Conservation (phyloP, 2,888 invertebrate genomes). For the Chrysolina americana region DNA sequence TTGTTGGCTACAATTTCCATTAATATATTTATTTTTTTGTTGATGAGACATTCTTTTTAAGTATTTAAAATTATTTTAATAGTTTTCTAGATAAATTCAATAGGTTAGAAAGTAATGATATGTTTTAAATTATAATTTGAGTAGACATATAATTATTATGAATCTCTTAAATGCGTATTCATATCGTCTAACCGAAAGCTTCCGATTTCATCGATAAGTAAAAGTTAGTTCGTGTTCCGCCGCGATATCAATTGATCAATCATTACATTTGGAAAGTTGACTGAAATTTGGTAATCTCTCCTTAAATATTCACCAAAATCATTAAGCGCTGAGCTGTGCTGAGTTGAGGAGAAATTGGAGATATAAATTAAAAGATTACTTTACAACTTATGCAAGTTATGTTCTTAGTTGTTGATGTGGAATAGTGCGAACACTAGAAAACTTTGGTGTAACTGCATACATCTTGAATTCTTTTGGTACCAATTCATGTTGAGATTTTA, state of each 20-base stretch:
- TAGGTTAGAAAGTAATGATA: background rate
- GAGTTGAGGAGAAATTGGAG: background rate
- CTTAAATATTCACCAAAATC: slow-evolving; percentile 1
- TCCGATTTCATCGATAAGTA: background rate
- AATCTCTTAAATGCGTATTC: background rate
- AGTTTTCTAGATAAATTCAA: too few relatives aligned
- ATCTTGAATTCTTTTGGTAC: too few relatives aligned
- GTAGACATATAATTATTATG: background rate
- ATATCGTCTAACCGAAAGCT: background rate
- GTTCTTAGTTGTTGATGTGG: too few relatives aligned
- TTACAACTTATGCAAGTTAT: too few relatives aligned
- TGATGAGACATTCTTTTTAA: too few relatives aligned
- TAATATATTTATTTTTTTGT: too few relatives aligned
- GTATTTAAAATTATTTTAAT: too few relatives aligned
- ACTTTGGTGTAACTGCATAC: too few relatives aligned
- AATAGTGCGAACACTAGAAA: too few relatives aligned
- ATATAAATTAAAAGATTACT: background rate
- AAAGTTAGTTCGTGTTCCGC: background rate
- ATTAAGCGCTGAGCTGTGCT: background rate
- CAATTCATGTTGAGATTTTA: too few relatives aligned
- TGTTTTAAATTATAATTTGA: background rate
- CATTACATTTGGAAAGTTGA: slow-evolving; percentile 9
- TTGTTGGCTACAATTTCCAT: too few relatives aligned
- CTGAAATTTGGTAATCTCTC: slow-evolving; percentile 11
- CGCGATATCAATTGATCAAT: background rate